Conservation (phyloP, 2,888 invertebrate species). For the Synanthedon formicaeformis region DNA sequence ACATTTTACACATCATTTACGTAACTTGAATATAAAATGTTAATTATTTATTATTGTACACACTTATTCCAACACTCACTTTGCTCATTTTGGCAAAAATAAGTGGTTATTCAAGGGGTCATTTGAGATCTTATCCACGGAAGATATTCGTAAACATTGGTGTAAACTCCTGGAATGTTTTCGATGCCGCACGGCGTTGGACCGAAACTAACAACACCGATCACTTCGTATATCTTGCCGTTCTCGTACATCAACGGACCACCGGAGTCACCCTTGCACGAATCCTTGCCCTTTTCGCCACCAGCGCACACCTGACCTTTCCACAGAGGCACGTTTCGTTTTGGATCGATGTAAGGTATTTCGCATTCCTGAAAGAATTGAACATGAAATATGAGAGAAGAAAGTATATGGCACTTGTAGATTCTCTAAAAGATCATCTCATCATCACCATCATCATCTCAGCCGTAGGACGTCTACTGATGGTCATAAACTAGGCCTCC, state of each 20-base stretch:
- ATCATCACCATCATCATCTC: no score
- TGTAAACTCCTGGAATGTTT: slow-evolving; percentile 74
- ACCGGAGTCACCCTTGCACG: slow-evolving; percentile 75
- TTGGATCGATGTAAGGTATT: slow-evolving; percentile 14
- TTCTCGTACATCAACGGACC: slow-evolving; percentile 70
- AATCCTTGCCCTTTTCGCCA: slow-evolving; percentile 66
- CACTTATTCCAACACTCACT: no score
- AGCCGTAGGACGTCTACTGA: no score
- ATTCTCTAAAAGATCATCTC: no score
- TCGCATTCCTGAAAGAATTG: slow-evolving; percentile 24
- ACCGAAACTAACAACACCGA: slow-evolving; percentile 75
- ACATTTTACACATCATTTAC: no score
- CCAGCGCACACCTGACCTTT: slow-evolving; percentile 68
- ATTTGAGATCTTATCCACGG: slow-evolving; percentile 69
- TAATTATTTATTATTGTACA: no score
- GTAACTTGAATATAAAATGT: no score
- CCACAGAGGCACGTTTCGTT: slow-evolving; percentile 21
- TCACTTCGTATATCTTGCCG: slow-evolving; percentile 22
- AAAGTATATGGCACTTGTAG: no score
- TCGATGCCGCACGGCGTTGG: slow-evolving; percentile 71
- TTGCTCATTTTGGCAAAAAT: no score
- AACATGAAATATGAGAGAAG: no score
- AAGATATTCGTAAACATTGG: slow-evolving; percentile 67
- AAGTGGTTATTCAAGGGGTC: slow-evolving; percentile 14
- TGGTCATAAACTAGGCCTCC: no score